A percentile compares a stretch with the other conserved stretches of the same genome.
Evolutionary conservation across 2,888 invertebrate species (phyloP).

Genomic region (Charanyca ferruginea): DNA sequence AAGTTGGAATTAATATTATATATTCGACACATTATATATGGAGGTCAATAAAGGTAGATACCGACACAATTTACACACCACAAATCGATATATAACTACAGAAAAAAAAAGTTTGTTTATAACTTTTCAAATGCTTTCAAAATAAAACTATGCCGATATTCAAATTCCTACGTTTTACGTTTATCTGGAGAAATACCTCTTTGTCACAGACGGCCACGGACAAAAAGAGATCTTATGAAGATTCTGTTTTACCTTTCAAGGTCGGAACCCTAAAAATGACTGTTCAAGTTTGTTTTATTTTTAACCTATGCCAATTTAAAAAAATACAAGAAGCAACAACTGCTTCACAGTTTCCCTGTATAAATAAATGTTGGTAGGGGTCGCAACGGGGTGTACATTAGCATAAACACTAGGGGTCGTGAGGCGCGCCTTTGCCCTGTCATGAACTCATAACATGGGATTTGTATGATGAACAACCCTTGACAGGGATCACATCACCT

Average conservation of each 20-base stretch:
- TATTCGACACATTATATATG: background rate
- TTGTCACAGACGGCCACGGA: background rate
- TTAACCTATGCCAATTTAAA: background rate
- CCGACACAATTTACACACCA: background rate
- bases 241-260: background rate
- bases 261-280: too few relatives aligned
- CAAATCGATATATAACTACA: background rate
- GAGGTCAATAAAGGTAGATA: background rate
- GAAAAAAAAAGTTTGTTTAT: too few relatives aligned
- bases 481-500: conserved; percentile 1
- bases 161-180: background rate
- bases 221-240: background rate
- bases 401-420: conserved; percentile 57
- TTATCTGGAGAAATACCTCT: background rate
- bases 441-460: conserved; percentile 35
- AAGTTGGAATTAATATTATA: conserved; percentile 4
- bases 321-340: background rate
- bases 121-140: background rate
- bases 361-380: conserved; percentile 8
- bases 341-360: background rate
- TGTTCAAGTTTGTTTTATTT: background rate
- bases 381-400: conserved; percentile 57
- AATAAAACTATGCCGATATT: background rate
- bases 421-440: conserved; percentile 39
- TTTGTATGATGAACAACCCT: conserved; percentile 45